Percentiles rank a stretch among this genome's conserved stretches.
Conservation (phyloP, 1,140 invertebrate genomes). For the Gerris buenoi region DNA sequence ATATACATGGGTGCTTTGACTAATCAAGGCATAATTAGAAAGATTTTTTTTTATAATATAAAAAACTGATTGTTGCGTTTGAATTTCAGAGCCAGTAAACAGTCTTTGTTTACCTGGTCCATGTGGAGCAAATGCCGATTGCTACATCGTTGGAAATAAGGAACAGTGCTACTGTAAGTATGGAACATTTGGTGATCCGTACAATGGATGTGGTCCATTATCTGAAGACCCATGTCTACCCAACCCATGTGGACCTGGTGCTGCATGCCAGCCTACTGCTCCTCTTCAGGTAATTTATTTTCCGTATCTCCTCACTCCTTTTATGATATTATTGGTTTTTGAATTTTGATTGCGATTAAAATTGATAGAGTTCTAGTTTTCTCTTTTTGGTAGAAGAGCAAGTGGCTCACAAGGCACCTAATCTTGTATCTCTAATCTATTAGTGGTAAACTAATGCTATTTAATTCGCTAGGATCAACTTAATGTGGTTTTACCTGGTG, state of each 20-base stretch:
- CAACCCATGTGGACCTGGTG: constrained; percentile 62
- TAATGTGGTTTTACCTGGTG: too few relatives aligned
- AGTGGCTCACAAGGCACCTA: too few relatives aligned
- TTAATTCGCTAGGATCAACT: too few relatives aligned
- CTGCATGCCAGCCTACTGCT: constrained; percentile 46
- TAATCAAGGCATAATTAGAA: too few relatives aligned
- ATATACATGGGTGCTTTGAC: too few relatives aligned
- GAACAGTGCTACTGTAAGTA: constrained; percentile 60
- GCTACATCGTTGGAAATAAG: constrained; percentile 54
- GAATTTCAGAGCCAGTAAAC: constrained; percentile 28
- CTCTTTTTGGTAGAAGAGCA: too few relatives aligned
- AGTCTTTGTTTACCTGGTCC: constrained; percentile 56
- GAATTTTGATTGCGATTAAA: background rate
- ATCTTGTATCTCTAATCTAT: too few relatives aligned
- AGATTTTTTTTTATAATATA: background rate
- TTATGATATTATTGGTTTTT: background rate
- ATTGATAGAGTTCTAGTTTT: background rate
- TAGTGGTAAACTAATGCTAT: too few relatives aligned
- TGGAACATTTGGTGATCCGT: constrained; percentile 58
- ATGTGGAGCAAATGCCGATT: constrained; percentile 60
- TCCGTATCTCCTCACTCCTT: too few relatives aligned
- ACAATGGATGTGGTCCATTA: constrained; percentile 47
- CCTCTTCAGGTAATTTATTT: too few relatives aligned
- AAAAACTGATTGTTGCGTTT: constrained; percentile 9
- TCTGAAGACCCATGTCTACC: constrained; percentile 48